A percentile compares a stretch with the other conserved stretches of the same genome.
Evolutionary conservation across 2,888 invertebrate genomes (phyloP).

Genomic region (Aromia moschata): DNA sequence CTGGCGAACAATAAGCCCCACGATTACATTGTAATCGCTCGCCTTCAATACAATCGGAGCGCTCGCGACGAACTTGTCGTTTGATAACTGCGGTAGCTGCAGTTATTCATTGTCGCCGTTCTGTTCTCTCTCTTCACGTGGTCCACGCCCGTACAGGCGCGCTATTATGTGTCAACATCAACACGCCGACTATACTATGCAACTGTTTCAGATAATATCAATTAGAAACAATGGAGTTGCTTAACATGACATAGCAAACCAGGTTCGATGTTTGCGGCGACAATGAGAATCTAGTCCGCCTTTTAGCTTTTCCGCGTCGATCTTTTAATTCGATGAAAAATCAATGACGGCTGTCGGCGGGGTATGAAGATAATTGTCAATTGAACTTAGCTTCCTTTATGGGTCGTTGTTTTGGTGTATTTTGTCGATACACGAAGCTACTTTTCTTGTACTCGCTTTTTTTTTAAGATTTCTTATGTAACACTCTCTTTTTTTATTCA

Average conservation of each 20-base stretch:
- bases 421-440: too few relatives aligned
- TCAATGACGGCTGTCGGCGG: too few relatives aligned
- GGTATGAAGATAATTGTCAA: too few relatives aligned
- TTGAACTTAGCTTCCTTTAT: too few relatives aligned
- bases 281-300: constrained; percentile 3
- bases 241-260: constrained; percentile 20
- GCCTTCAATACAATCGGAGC: constrained; percentile 42
- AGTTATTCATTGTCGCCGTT: constrained; percentile 25
- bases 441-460: too few relatives aligned
- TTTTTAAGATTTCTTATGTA: too few relatives aligned
- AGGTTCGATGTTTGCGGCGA: constrained; percentile 9
- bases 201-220: constrained; percentile 38
- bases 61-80: constrained; percentile 39
- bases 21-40: constrained; percentile 57
- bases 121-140: constrained; percentile 14
- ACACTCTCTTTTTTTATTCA: too few relatives aligned
- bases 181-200: constrained; percentile 37
- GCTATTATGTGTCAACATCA: constrained; percentile 38
- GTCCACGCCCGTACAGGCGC: constrained; percentile 18
- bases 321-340: not conserved
- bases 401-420: too few relatives aligned
- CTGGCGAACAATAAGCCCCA: constrained; percentile 53
- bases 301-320: not conserved
- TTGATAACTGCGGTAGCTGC: constrained; percentile 38
- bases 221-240: constrained; percentile 33